Base-by-base conservation (phyloP, 1,140 invertebrate species). In the Hesperophylax magnus region DNA sequence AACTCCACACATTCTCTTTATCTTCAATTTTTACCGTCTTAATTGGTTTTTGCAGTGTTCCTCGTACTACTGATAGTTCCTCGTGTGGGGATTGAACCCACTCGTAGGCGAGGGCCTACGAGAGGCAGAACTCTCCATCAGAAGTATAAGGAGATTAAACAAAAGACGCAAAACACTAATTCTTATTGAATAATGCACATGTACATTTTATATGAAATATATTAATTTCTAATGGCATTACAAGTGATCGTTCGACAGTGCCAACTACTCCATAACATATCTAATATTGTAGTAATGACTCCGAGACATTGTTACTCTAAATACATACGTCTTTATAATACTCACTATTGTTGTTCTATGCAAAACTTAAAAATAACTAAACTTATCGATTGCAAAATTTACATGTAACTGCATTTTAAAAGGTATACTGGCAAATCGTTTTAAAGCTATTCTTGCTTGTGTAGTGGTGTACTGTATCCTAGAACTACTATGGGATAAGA, bases 201-300 rank as follows among this genome's bases (percentile, higher is more conserved):
- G 63, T 31, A 31, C 11, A 11, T n/a, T 71, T 34, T 71, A 22
- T 20, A 71, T 11, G 22, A 72, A 72, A 53, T 20, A 24, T 9
- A 24, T 11, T n/a, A 65, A 24, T 69, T 69, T 39, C 4, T 2
- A 69, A n/a, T 39, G 65, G 65, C 65, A 69, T 69, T n/a, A 69
- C 24, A 69, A 69, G 9, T 47, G 18, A 69, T 18, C 18, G 65
- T 69, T 31, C 65, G 31, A 69, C 9, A 6, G 39, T 69, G 24
- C 9, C 54, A n/a, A 7, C 56, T 18, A 7, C 17, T 6, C 22
- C n/a, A 20, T 60, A 18, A 60, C 18, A 60, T 4, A 60, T 60
- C 56, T 60, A 22, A 60, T 22, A 60, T 39, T 39, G 56, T 22
- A 60, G 56, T 22, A 20, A 5, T 60, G 18, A n/a, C 56, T 20